Evolutionary conservation across 2,797 vertebrate genomes (phyloP).

Genomic region (Choloepus didactylus): DNA sequence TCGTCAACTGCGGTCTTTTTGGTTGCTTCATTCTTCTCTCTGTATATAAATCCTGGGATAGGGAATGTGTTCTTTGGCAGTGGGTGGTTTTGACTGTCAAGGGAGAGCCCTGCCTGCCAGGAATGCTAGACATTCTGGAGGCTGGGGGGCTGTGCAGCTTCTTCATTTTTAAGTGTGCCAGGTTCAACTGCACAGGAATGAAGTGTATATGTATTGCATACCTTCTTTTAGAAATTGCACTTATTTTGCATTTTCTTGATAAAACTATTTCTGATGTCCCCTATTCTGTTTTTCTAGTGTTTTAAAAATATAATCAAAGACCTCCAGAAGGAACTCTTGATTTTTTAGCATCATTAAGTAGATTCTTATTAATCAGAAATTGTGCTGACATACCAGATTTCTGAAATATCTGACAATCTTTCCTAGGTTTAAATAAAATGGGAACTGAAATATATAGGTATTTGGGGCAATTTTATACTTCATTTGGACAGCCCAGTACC

Average conservation of each 20-base stretch:
- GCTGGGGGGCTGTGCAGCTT: constrained; percentile 74
- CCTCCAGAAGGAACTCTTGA: not conserved
- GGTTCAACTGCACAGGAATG: constrained; percentile 55
- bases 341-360: not conserved
- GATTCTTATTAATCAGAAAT: constrained; percentile 64
- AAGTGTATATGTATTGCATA: constrained; percentile 52
- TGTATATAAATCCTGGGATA: constrained; percentile 69
- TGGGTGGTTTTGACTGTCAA: constrained; percentile 51
- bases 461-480: constrained; percentile 65
- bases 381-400: constrained; percentile 80
- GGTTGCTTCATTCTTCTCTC: constrained; percentile 42
- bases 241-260: constrained; percentile 35
- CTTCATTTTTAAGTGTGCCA: constrained; percentile 58
- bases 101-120: constrained; percentile 55
- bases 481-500: not conserved
- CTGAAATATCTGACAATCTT: constrained; percentile 72
- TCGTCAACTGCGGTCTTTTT: constrained; percentile 1
- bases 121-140: constrained; percentile 82
- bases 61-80: constrained; percentile 53
- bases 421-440: constrained; percentile 41
- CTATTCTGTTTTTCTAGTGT: not conserved
- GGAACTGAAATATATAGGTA: constrained; percentile 63
- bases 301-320: not conserved
- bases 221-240: constrained; percentile 51
- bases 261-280: constrained; percentile 38